A percentile compares a stretch with the other conserved stretches of the same genome.
Conservation (phyloP, 2,113 vertebrate species). For the Solenodon paradoxus region DNA sequence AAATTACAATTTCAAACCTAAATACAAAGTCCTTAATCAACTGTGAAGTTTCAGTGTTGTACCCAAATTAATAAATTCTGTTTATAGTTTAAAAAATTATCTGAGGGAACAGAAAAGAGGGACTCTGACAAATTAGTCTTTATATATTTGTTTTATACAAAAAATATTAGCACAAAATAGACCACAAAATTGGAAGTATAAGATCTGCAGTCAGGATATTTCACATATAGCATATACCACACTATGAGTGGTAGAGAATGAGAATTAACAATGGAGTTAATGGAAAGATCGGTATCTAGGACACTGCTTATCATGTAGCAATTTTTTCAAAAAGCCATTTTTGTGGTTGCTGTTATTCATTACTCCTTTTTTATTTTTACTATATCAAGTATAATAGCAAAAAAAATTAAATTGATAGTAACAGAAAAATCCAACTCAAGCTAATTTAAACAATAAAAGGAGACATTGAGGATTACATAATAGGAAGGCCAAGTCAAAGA, state of each 20-base stretch:
- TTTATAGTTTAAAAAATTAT: not conserved
- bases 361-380: not conserved
- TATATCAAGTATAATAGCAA: not conserved
- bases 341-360: not conserved
- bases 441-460: not conserved
- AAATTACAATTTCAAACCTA: conserved; percentile 60
- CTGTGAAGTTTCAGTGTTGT: conserved; percentile 42
- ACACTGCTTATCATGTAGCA: not conserved
- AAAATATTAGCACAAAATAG: conserved; percentile 1
- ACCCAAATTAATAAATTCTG: conserved; percentile 36
- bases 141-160: not conserved
- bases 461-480: not conserved
- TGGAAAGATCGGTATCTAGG: not conserved
- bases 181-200: not conserved
- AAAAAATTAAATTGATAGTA: not conserved
- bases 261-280: not conserved
- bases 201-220: not conserved
- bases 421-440: conserved; percentile 23
- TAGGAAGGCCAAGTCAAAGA: not conserved
- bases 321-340: not conserved
- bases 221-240: not conserved
- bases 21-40: conserved; percentile 34
- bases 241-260: not conserved
- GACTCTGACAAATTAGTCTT: not conserved
- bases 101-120: not conserved